Percentiles rank a stretch among this genome's conserved stretches.
Evolutionary conservation across 2,797 vertebrate species (phyloP).

Genomic region (Pangasius larnaudii): DNA sequence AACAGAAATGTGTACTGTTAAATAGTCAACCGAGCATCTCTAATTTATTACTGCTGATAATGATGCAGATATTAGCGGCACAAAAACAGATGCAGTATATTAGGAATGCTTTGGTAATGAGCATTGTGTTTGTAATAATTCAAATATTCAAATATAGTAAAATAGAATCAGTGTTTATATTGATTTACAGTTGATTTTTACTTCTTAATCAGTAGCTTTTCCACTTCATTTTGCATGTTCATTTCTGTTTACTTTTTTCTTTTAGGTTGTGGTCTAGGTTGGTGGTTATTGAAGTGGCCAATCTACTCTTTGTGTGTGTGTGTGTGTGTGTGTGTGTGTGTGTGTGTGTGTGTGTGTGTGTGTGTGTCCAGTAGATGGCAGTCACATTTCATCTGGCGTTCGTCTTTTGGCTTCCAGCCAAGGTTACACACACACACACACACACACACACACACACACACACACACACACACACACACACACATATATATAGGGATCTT

Average conservation of each 20-base stretch:
- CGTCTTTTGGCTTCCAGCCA: not conserved
- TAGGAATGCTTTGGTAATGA: not conserved
- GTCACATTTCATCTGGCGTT: not conserved
- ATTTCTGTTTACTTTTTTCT: not conserved
- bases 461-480: too few species aligned
- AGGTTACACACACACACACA: too few species aligned
- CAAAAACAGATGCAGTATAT: not conserved
- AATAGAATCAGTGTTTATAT: not conserved
- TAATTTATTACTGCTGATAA: not conserved
- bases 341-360: not conserved
- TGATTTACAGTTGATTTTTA: not conserved
- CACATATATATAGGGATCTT: too few species aligned
- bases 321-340: not conserved
- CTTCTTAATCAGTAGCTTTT: not conserved
- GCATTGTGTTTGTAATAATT: not conserved
- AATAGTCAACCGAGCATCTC: not conserved
- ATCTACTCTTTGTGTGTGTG: not conserved
- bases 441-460: too few species aligned
- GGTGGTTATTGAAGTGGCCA: not conserved
- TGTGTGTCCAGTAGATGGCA: slow-evolving; percentile 31
- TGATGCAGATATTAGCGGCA: not conserved
- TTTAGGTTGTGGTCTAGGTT: not conserved
- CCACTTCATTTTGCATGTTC: not conserved
- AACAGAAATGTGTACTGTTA: not conserved
- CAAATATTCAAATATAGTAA: not conserved